Base-by-base conservation (phyloP, 2,797 vertebrate genomes). In the Characodon lateralis region DNA sequence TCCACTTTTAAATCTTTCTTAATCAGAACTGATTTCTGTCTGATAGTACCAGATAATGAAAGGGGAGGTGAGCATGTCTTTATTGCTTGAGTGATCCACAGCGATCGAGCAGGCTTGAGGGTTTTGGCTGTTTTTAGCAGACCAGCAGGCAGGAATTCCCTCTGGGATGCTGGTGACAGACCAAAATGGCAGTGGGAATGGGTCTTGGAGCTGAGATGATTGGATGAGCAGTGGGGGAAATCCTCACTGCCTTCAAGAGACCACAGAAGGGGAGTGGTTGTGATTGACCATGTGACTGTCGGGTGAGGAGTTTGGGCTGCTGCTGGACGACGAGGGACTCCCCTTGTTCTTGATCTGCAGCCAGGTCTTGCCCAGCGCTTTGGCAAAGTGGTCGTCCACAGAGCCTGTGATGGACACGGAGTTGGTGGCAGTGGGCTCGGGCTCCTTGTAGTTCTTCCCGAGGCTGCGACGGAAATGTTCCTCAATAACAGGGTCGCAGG, bases 391-490 rank as follows among this genome's bases (percentile, higher is more conserved):
- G 96, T 99, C 98, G 3, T 99, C 98, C 77, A 99, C 98, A 0
- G 98, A 98, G 78, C 98, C 98, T 0, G 98, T 99, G 95, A 99
- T 99, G 94, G 98, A 99, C 93, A 99, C 98, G 0, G 97, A 99
- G 96, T 97, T 99, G 83, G 97, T 95, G 81, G 98, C 95, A 12
- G 95, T 95, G 0, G 98, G 97, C 92, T 99, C 98, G 0, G 97
- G 96, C 89, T 99, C 97, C 94, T 98, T 98, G 96, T 99, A 99
- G 89, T 99, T 99, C 95, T 98, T 99, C 86, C 98, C 98, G 5
- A 99, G 96, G 92, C 98, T 99, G 85, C 98, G 95, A 79, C 98
- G 98, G 95, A 99, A 99, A 87, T 99, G 98, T 90, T 99, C 98
- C 80, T 99, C 98, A 63, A 99, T 98, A 93, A 99, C 98, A 0